A percentile compares a stretch with the other conserved stretches of the same genome.
Conservation (phyloP, 2,888 invertebrate species). For the Lampropteryx suffumata region DNA sequence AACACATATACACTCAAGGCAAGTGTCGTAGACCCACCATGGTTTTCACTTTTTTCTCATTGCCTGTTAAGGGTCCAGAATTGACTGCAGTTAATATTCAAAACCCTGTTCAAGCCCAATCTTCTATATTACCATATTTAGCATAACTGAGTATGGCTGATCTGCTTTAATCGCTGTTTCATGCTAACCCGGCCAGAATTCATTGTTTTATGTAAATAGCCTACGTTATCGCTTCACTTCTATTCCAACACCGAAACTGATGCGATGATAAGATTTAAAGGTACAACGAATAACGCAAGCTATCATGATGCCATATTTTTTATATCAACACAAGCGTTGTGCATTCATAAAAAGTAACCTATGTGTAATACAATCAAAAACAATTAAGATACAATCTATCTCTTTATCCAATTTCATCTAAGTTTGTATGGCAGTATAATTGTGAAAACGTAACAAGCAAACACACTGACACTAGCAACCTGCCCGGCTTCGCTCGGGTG, state of each 20-base stretch:
- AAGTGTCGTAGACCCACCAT: too few relatives aligned
- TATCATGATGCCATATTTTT: neutral
- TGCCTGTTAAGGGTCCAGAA: neutral
- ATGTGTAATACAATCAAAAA: too few relatives aligned
- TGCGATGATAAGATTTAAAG: neutral
- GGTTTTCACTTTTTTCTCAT: too few relatives aligned
- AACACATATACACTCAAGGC: too few relatives aligned
- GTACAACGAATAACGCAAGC: neutral
- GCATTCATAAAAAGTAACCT: too few relatives aligned
- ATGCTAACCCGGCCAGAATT: constrained; percentile 8
- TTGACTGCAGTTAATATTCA: constrained; percentile 7
- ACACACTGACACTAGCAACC: too few relatives aligned
- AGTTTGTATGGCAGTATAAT: too few relatives aligned
- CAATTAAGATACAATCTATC: neutral
- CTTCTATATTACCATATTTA: constrained; percentile 11
- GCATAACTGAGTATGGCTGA: constrained; percentile 17
- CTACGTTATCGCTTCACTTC: constrained; percentile 1
- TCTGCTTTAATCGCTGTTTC: constrained; percentile 7
- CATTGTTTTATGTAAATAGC: constrained; percentile 12
- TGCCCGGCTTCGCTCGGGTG: too few relatives aligned
- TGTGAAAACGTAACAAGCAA: too few relatives aligned
- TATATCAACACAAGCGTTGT: too few relatives aligned
- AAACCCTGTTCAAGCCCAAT: constrained; percentile 2
- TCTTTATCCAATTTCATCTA: too few relatives aligned
- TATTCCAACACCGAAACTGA: neutral